Evolutionary conservation across 2,113 vertebrate species (phyloP).

Genomic region (Pachyramphus minor): DNA sequence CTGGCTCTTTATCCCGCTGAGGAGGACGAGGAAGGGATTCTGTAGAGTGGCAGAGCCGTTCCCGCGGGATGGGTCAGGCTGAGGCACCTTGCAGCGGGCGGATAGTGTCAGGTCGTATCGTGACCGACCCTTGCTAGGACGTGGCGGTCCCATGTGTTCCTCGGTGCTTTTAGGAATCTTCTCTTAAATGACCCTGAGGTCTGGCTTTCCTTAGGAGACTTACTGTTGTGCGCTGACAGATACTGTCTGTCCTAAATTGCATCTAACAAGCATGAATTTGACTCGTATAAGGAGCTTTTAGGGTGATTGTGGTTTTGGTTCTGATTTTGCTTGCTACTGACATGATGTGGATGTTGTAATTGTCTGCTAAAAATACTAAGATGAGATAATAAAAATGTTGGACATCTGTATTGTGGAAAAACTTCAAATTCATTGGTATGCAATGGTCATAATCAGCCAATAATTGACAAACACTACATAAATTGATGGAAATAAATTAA

Average conservation of each 20-base stretch:
- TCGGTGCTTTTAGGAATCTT: not conserved
- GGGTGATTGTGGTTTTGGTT: not conserved
- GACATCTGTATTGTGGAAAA: not conserved
- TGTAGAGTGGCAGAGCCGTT: not conserved
- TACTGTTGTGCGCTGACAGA: rapidly evolving
- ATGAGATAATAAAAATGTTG: not conserved
- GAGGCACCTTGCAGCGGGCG: not conserved
- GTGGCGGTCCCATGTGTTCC: not conserved
- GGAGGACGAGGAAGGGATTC: not conserved
- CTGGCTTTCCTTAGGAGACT: not conserved
- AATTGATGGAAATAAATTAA: not conserved
- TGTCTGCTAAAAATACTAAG: not conserved
- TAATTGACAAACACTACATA: not conserved
- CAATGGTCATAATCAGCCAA: not conserved
- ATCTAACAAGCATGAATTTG: rapidly evolving
- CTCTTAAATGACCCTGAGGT: not conserved
- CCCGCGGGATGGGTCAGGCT: not conserved
- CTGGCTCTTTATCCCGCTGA: not conserved
- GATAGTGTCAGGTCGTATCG: not conserved
- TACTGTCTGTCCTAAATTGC: not conserved
- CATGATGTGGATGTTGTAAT: not conserved
- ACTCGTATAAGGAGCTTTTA: not conserved
- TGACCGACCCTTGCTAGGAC: not conserved
- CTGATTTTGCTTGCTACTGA: not conserved
- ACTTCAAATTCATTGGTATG: not conserved